phyloP scores from a whole-genome alignment of 2,113 vertebrate species.

The Oncorhynchus kisutch region DNA sequence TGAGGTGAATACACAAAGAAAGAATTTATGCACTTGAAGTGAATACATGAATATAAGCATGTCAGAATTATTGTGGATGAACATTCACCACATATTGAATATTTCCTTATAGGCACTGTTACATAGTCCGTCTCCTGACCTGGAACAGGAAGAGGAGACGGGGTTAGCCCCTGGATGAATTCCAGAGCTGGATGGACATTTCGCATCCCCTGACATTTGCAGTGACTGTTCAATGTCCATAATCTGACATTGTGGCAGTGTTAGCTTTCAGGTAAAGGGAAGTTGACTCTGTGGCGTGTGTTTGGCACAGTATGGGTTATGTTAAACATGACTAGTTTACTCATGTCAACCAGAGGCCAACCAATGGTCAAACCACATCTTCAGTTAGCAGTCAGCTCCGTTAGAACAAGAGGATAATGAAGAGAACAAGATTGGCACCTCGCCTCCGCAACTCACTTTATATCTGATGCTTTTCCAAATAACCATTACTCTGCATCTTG shows the following conservation, averaged over 20 bases:
- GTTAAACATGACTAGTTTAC: background rate
- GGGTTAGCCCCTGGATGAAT: background rate
- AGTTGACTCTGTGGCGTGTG: background rate
- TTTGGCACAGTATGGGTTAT: background rate
- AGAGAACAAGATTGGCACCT: background rate
- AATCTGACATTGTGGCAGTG: background rate
- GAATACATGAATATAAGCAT: too few species aligned
- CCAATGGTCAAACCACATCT: too few species aligned
- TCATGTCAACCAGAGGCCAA: background rate
- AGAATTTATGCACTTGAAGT: too few species aligned
- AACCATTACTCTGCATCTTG: conserved; percentile 1
- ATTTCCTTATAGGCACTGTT: background rate
- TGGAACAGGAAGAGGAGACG: background rate
- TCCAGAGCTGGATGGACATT: conserved; percentile 20
- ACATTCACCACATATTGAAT: background rate
- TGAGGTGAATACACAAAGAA: too few species aligned
- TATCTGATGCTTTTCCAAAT: background rate
- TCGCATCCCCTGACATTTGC: conserved; percentile 53
- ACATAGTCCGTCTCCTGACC: background rate
- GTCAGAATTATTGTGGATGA: too few species aligned
- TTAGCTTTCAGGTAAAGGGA: too few species aligned
- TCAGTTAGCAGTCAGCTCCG: too few species aligned
- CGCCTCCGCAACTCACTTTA: background rate
- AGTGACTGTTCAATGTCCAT: conserved; percentile 4
- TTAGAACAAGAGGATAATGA: too few species aligned